Evolutionary conservation across 2,797 vertebrate genomes (phyloP).

Genomic region (Propithecus perrieri): DNA sequence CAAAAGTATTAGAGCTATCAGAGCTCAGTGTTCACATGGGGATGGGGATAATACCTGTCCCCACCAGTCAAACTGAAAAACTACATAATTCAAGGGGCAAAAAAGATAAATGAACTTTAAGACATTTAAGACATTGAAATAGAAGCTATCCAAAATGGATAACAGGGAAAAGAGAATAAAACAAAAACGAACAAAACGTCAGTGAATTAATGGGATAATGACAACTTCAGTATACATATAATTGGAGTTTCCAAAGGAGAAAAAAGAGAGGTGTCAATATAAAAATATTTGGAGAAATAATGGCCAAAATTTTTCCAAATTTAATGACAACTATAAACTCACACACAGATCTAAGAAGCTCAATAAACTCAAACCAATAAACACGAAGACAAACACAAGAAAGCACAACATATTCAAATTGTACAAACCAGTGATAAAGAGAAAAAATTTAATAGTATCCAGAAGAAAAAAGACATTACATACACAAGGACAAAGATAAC

Average conservation of each 20-base stretch:
- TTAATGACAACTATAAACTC: not conserved
- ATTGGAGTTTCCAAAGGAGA: not conserved
- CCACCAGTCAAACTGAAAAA: not conserved
- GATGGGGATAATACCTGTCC: not conserved
- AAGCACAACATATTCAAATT: not conserved
- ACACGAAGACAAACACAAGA: not conserved
- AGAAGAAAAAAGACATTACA: not conserved
- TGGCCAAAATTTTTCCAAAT: not conserved
- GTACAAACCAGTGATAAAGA: not conserved
- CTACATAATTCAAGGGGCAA: not conserved
- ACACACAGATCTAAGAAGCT: not conserved
- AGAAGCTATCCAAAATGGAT: not conserved
- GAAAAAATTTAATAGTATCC: not conserved
- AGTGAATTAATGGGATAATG: not conserved
- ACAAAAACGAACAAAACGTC: not conserved
- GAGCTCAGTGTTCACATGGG: not conserved
- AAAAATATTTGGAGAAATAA: not conserved
- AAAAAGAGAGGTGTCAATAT: not conserved
- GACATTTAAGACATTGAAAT: not conserved
- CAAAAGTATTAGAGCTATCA: not conserved
- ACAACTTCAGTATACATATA: not conserved
- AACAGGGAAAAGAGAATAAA: not conserved
- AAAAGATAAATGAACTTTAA: not conserved
- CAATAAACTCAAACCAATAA: not conserved
- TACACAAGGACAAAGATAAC: not conserved